A percentile compares a stretch with the other conserved stretches of the same genome.
Conservation (phyloP, 2,888 invertebrate genomes). For the Epicampocera succincta region DNA sequence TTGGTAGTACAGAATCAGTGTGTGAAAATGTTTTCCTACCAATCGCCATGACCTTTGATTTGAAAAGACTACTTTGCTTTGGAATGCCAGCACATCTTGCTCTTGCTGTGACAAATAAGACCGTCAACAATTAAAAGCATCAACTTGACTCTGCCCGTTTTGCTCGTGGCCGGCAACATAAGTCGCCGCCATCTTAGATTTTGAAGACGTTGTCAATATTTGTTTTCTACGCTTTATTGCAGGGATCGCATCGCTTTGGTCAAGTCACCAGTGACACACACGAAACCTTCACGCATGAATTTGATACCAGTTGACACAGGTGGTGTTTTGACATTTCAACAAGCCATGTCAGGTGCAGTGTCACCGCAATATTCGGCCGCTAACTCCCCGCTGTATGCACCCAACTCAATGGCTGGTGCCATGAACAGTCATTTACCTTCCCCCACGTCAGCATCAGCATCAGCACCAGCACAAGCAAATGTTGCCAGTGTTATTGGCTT, state of each 20-base stretch:
- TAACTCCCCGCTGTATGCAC: conserved; percentile 72
- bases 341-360: conserved; percentile 80
- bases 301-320: conserved; percentile 73
- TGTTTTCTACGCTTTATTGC: conserved; percentile 51
- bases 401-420: conserved; percentile 54
- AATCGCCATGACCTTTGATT: too few species aligned
- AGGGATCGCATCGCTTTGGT: conserved; percentile 77
- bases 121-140: too few species aligned
- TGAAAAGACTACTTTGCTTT: too few species aligned
- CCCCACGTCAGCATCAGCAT: conserved; percentile 44
- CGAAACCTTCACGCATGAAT: conserved; percentile 70
- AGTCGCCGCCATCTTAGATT: too few species aligned
- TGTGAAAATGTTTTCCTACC: too few species aligned
- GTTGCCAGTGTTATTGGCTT: conserved; percentile 35
- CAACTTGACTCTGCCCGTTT: too few species aligned
- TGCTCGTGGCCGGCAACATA: too few species aligned
- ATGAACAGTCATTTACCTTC: conserved; percentile 55
- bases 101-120: too few species aligned
- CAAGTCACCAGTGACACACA: conserved; percentile 75
- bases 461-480: conserved; percentile 37
- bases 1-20: too few species aligned
- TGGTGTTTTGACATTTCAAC: conserved; percentile 80
- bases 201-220: background rate
- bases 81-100: too few species aligned
- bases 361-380: conserved; percentile 77